These are phyloP conservation scores for Dryobotodes eremita DNA, from an alignment of 2,888 invertebrate species.

Conservation along the genomic window DNA sequence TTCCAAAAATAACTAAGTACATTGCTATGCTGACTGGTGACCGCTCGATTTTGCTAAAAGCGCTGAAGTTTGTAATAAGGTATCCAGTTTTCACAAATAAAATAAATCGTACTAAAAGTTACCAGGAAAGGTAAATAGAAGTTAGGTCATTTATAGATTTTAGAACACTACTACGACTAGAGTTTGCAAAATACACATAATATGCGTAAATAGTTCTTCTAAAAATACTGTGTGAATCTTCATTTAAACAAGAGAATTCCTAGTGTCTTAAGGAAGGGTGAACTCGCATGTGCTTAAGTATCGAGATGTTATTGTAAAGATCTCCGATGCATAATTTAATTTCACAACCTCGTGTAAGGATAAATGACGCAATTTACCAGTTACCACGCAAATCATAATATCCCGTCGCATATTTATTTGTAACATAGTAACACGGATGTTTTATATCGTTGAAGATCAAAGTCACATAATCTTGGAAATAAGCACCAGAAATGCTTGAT, in stretches of 20 bases:
- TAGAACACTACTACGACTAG: neutral
- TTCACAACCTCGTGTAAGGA: conserved; percentile 28
- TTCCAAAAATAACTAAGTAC: conserved; percentile 51
- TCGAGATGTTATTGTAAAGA: conserved; percentile 5
- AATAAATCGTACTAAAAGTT: neutral
- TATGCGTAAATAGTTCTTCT: neutral
- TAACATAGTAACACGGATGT: conserved; percentile 15
- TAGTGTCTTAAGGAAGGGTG: neutral
- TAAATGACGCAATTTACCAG: conserved; percentile 21
- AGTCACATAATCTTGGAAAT: conserved; percentile 19
- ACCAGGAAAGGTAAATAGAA: neutral
- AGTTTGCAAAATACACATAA: neutral
- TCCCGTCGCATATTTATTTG: conserved; percentile 15
- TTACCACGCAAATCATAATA: conserved; percentile 10
- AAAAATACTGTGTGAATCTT: neutral
- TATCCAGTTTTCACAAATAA: conserved; percentile 4
- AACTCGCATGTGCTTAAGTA: neutral
- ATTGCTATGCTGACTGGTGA: conserved; percentile 42
- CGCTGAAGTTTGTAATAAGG: conserved; percentile 14
- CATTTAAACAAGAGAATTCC: neutral
- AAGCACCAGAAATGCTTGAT: neutral
- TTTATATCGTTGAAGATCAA: conserved; percentile 21
- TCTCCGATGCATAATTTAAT: conserved; percentile 15
- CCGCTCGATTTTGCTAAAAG: conserved; percentile 27
- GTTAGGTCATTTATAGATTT: neutral